phyloP scores from a whole-genome alignment of 1,140 invertebrate species.

The Acyrthosiphon pisum region DNA sequence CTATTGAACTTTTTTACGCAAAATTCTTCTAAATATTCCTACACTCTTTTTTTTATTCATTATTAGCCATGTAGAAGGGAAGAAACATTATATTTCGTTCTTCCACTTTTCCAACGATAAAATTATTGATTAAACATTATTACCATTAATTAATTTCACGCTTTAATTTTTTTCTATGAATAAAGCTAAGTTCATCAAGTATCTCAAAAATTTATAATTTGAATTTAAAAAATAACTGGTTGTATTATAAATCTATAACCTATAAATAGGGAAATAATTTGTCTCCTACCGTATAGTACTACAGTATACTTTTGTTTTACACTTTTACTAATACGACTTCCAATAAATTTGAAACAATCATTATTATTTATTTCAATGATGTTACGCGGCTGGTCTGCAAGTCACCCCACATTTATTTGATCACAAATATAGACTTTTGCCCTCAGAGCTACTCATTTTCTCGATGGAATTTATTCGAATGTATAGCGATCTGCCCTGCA shows the following conservation, averaged over 20 bases:
- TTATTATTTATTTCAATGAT: background rate
- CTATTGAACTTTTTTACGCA: no score
- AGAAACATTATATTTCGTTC: background rate
- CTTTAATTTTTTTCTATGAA: background rate
- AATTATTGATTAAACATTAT: no score
- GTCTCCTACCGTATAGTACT: background rate
- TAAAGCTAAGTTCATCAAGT: no score
- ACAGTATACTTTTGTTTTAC: background rate
- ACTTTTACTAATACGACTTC: background rate
- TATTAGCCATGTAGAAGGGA: background rate
- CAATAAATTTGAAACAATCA: no score
- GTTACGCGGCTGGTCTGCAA: background rate
- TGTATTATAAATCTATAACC: background rate
- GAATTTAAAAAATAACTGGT: background rate
- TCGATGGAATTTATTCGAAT: background rate
- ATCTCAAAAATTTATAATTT: background rate
- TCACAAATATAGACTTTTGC: background rate
- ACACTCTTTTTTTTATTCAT: background rate
- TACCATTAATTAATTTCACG: background rate
- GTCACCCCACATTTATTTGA: background rate
- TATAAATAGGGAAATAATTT: background rate
- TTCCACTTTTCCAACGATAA: background rate
- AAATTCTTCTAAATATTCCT: background rate
- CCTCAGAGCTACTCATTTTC: background rate
- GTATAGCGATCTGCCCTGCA: background rate